Conservation (phyloP, 2,888 invertebrate species). For the Drosophila neonasuta region DNA sequence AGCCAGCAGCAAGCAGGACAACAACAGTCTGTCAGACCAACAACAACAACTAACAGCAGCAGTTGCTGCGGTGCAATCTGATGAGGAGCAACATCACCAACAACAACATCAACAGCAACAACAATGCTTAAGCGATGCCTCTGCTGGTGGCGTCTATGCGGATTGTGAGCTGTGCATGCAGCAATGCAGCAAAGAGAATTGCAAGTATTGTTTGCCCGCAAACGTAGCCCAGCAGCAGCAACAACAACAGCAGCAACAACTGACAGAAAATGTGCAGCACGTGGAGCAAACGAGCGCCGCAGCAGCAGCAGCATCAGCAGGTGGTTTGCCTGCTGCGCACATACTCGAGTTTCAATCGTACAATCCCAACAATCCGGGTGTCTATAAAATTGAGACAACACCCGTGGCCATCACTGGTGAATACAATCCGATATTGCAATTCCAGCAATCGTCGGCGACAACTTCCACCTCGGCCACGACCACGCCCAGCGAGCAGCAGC, state of each 20-base stretch:
- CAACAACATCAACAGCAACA: background rate
- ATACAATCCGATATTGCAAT: conserved; percentile 81
- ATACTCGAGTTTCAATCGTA: conserved; percentile 82
- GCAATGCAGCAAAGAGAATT: conserved; percentile 80
- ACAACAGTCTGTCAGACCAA: background rate
- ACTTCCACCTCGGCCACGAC: conserved; percentile 54
- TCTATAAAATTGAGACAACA: conserved; percentile 82
- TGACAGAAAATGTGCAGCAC: conserved; percentile 1
- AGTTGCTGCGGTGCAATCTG: conserved; percentile 45
- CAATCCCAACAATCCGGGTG: conserved; percentile 82
- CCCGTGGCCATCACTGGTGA: conserved; percentile 82
- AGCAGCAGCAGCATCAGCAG: conserved; percentile 17
- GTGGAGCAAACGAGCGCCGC: conserved; percentile 11
- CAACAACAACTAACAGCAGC: conserved; percentile 28
- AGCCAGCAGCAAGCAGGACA: conserved; percentile 19
- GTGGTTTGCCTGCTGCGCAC: conserved; percentile 69
- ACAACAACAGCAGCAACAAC: conserved; percentile 14
- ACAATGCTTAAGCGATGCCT: conserved; percentile 11
- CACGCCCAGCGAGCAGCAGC: conserved; percentile 60
- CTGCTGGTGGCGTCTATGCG: conserved; percentile 56
- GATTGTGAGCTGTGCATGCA: conserved; percentile 82
- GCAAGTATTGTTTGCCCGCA: conserved; percentile 77
- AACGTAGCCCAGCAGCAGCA: conserved; percentile 32
- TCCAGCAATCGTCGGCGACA: conserved; percentile 75
- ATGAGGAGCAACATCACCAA: conserved; percentile 39